Conservation (phyloP, 2,888 invertebrate species). For the Monoplex corrugatus region DNA sequence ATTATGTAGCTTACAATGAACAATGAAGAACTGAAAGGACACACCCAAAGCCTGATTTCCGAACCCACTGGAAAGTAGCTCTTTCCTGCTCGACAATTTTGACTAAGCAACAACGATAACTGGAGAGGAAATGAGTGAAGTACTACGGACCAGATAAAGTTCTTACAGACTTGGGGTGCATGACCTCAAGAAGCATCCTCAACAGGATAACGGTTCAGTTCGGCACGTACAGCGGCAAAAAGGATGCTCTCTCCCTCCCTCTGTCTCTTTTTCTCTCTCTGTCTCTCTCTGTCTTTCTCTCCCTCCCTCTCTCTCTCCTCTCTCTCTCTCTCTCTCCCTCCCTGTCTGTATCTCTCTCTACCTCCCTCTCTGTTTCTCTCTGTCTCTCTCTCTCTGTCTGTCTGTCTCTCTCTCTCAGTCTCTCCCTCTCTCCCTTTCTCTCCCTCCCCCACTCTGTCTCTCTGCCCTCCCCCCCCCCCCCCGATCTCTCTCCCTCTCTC, state of each 20-base stretch:
- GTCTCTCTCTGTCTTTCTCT: constrained; percentile 33
- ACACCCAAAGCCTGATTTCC: too few relatives aligned
- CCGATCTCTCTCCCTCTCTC: background rate
- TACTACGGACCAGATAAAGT: too few relatives aligned
- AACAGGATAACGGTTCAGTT: too few relatives aligned
- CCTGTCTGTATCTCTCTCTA: background rate
- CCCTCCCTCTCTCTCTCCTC: background rate
- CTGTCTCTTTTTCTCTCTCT: constrained; percentile 13
- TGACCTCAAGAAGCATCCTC: too few relatives aligned
- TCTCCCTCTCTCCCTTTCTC: constrained; percentile 18
- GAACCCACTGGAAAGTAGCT: too few relatives aligned
- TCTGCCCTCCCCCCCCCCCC: background rate
- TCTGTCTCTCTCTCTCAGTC: constrained; percentile 17
- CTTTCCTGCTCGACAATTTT: too few relatives aligned
- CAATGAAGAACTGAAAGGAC: too few relatives aligned
- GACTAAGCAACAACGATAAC: too few relatives aligned
- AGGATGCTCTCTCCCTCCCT: background rate
- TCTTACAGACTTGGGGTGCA: too few relatives aligned
- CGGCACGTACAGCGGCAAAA: too few relatives aligned
- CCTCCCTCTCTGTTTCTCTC: background rate
- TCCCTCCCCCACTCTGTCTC: background rate
- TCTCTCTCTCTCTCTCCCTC: background rate
- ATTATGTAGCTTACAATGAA: too few relatives aligned
- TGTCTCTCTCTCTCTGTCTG: background rate
- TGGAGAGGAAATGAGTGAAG: too few relatives aligned